These are phyloP conservation scores for Oceanodroma leucorhoa DNA, from an alignment of 2,797 vertebrate genomes.

Conservation along the genomic window DNA sequence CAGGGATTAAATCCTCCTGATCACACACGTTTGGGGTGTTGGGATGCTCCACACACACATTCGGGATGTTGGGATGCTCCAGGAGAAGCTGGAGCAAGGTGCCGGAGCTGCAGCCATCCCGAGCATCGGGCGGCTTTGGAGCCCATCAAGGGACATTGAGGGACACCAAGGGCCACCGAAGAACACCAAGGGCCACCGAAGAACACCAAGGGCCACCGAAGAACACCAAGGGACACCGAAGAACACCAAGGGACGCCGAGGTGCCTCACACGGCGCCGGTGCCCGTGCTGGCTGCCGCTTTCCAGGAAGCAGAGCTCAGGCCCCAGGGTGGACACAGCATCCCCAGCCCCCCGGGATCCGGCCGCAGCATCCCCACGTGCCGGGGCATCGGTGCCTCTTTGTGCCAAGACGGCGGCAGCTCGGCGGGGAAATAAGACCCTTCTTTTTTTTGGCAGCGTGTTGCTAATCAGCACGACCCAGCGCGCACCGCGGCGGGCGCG, in stretches of 20 bases:
- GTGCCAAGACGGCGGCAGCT: neutral
- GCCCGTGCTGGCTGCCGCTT: neutral
- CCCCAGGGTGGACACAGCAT: accelerated
- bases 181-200: neutral
- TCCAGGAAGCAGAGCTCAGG: neutral
- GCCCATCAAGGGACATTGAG: neutral
- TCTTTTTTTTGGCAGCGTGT: neutral
- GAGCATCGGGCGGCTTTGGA: neutral
- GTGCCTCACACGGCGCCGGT: accelerated
- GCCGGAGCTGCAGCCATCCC: neutral
- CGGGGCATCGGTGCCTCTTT: neutral
- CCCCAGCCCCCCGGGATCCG: neutral
- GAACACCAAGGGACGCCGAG: accelerated
- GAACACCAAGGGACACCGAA: neutral
- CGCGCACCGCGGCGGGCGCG: constrained; percentile 10
- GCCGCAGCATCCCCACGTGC: neutral
- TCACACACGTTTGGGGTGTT: neutral
- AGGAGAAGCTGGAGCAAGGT: neutral
- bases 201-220: neutral
- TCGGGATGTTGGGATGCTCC: neutral
- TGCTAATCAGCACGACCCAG: constrained; percentile 59
- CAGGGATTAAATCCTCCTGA: neutral
- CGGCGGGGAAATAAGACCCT: constrained; percentile 34
- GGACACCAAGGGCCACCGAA: neutral
- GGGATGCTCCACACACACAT: neutral